phyloP scores from a whole-genome alignment of 2,797 vertebrate genomes.

The Hydrolagus colliei region DNA sequence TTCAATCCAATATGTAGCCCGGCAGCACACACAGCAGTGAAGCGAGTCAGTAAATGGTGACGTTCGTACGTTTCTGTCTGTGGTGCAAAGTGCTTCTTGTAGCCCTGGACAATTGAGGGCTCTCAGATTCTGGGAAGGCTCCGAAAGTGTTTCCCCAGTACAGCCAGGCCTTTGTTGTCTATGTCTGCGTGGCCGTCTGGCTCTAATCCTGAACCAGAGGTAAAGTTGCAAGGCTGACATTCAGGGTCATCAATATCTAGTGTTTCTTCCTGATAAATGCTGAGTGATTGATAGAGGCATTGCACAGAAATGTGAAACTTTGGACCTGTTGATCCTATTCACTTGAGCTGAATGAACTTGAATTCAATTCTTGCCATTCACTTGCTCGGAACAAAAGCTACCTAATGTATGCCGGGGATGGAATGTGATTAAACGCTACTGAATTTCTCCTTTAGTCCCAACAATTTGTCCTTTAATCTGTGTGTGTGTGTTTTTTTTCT shows the following conservation, averaged over 20 bases:
- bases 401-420: conserved; percentile 11
- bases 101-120: not conserved
- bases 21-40: too few relatives aligned
- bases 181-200: conserved; percentile 1
- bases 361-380: conserved; percentile 31
- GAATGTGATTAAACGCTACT: conserved; percentile 12
- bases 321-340: conserved; percentile 15
- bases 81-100: not conserved
- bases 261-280: conserved; percentile 16
- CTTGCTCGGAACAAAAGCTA: not conserved
- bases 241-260: conserved; percentile 17
- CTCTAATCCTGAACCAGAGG: conserved; percentile 19
- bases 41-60: not conserved
- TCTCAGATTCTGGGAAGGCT: conserved; percentile 17
- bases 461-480: conserved; percentile 23
- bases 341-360: conserved; percentile 14
- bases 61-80: not conserved
- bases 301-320: conserved; percentile 21
- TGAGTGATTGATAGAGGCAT: conserved; percentile 28
- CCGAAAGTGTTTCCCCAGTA: conserved; percentile 24
- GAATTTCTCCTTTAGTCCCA: conserved; percentile 3
- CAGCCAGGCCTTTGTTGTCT: conserved; percentile 20
- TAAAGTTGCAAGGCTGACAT: conserved; percentile 23
- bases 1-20: too few relatives aligned
- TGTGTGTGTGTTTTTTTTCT: not conserved